Conservation (phyloP, 2,888 invertebrate genomes). For the Rhagium mordax region DNA sequence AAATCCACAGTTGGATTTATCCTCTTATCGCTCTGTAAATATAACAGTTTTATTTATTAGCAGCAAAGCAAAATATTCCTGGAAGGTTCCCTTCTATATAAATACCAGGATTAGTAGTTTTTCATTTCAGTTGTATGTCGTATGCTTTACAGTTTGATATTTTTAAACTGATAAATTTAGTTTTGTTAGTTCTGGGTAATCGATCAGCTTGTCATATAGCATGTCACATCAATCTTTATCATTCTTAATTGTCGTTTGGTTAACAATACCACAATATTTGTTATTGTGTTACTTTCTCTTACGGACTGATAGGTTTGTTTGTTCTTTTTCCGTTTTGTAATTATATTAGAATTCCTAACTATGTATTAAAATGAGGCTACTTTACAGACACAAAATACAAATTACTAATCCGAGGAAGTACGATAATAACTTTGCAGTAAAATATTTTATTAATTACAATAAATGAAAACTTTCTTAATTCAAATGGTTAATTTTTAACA, state of each 20-base stretch:
- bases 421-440: not conserved
- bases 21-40: not conserved
- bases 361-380: not conserved
- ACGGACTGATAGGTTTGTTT: slow-evolving; percentile 14
- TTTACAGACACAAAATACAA: not conserved
- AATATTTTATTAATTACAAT: not conserved
- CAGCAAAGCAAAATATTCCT: not conserved
- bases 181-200: slow-evolving; percentile 22
- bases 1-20: too few relatives aligned
- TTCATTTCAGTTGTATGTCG: not conserved
- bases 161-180: slow-evolving; percentile 24
- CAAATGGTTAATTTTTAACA: not conserved
- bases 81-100: not conserved
- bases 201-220: slow-evolving; percentile 26
- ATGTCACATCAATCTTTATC: slow-evolving; percentile 34
- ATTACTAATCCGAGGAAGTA: not conserved
- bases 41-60: not conserved
- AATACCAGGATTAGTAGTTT: not conserved
- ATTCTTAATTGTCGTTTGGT: slow-evolving; percentile 31
- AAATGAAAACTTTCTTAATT: not conserved
- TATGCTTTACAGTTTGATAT: not conserved
- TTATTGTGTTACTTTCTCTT: slow-evolving; percentile 1
- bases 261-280: slow-evolving; percentile 27
- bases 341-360: not conserved
- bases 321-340: not conserved